Base-by-base conservation (phyloP, 2,113 vertebrate species). In the Anarhynchus alexandrinus region DNA sequence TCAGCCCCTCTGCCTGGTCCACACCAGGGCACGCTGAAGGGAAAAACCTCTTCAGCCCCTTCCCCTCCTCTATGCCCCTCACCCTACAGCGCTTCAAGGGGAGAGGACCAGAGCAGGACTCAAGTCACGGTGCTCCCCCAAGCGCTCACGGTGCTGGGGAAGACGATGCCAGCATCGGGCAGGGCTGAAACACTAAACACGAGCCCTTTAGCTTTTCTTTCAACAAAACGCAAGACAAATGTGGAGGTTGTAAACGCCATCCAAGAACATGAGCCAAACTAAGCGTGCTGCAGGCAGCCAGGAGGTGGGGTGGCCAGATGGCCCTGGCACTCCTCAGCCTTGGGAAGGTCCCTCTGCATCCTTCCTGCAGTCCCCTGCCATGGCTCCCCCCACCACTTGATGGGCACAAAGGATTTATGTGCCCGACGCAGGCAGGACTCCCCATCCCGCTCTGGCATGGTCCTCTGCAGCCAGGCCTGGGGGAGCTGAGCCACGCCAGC, bases 151-250 rank as follows among this genome's bases (percentile, higher is more conserved):
- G 32, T 57, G 43, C 42, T 16, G 4, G 36, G 73, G 54, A 59
- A 64, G 73, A 57, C 1, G 3, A 54, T 55, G 76, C 69, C 86
- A 54, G 86, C 97, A 81, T 82, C 81, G 14, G 29, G 40, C 52
- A 92, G 72, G 82, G 86, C 54, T 21, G 38, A 90, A 93, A 86
- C 3, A 9, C 72, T 67, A 51, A 88, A 82, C 34, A 5, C 1
- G 27, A 97, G 95, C 91, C 74, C 92, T 90, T 94, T 38, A 79
- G 82, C 86, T 97, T 97, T 93, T 82, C 45, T 83, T 92, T 90
- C 81, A 88, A 10, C 11, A 9, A 57, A 84, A 94, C 3, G 3
- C 59, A 76, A 69, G 40, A 86, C 15, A 70, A 87, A 70, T 0
- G 8, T 4, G 40, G 58, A 90, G 66, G 54, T 38, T 43, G 9